Conservation (phyloP, 2,113 vertebrate genomes). For the Petaurus breviceps region DNA sequence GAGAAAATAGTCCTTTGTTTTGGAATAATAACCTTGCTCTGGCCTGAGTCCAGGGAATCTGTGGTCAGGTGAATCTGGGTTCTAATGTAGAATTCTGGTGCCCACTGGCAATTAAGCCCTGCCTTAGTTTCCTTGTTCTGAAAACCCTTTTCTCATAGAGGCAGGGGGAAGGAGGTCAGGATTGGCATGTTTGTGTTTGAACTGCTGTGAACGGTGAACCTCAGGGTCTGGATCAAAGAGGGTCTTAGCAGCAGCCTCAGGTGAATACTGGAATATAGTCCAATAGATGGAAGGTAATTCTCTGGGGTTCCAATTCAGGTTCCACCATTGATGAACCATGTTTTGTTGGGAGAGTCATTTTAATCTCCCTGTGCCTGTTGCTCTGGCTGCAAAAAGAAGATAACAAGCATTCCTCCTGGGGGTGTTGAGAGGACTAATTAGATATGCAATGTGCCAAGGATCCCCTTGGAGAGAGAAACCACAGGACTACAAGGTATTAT, state of each 20-base stretch:
- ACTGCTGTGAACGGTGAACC: neutral
- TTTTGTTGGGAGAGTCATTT: neutral
- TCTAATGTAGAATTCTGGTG: constrained; percentile 34
- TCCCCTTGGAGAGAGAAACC: constrained; percentile 13
- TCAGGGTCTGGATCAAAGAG: neutral
- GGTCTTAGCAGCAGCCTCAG: neutral
- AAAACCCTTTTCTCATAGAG: neutral
- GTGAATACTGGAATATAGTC: neutral
- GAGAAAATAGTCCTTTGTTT: constrained; percentile 56
- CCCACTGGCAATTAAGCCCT: neutral
- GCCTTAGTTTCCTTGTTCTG: neutral
- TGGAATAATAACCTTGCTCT: neutral
- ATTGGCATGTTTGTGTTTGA: neutral
- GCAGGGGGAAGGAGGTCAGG: neutral
- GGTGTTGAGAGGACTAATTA: constrained; percentile 13
- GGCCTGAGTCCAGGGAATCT: neutral
- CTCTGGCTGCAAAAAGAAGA: constrained; percentile 34
- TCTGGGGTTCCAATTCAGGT: neutral
- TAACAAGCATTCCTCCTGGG: neutral
- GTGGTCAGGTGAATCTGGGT: constrained; percentile 33
- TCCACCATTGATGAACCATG: neutral
- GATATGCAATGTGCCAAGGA: constrained; percentile 4
- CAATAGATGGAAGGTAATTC: neutral
- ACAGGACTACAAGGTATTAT: neutral
- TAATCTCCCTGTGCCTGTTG: neutral